Evolutionary conservation across 2,888 invertebrate genomes (phyloP).

Genomic region (Eupithecia subfuscata): DNA sequence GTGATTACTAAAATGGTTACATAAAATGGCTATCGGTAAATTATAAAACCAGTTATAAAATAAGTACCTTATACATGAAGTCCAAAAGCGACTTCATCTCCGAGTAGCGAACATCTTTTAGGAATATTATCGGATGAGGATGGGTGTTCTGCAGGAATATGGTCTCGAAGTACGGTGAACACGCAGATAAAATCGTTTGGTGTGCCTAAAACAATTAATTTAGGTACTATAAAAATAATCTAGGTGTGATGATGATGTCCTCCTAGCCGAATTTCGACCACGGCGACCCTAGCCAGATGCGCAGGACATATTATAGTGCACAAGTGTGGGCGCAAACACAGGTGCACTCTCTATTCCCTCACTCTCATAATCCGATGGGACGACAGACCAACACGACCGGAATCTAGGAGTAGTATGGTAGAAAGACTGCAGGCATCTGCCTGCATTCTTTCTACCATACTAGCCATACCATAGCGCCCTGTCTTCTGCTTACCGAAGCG

Average conservation of each 20-base stretch:
- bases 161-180: slow-evolving; percentile 97
- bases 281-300: too few species aligned
- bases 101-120: slow-evolving; percentile 95
- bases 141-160: slow-evolving; percentile 94
- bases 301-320: too few species aligned
- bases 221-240: neutral
- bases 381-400: neutral
- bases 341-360: too few species aligned
- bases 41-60: slow-evolving; percentile 10
- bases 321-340: too few species aligned
- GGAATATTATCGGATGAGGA: slow-evolving; percentile 96
- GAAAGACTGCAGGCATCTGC: neutral
- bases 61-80: slow-evolving; percentile 94
- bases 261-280: too few species aligned
- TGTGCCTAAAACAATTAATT: slow-evolving; percentile 88
- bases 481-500: too few species aligned
- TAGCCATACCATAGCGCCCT: too few species aligned
- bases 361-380: too few species aligned
- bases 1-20: neutral
- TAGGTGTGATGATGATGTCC: neutral
- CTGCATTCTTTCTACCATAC: too few species aligned
- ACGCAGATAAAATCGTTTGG: slow-evolving; percentile 96
- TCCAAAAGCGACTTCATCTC: slow-evolving; percentile 95
- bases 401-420: neutral
- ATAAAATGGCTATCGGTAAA: neutral